These are phyloP conservation scores for Takifugu rubripes DNA, from an alignment of 2,797 vertebrate genomes.

Conservation along the genomic window DNA sequence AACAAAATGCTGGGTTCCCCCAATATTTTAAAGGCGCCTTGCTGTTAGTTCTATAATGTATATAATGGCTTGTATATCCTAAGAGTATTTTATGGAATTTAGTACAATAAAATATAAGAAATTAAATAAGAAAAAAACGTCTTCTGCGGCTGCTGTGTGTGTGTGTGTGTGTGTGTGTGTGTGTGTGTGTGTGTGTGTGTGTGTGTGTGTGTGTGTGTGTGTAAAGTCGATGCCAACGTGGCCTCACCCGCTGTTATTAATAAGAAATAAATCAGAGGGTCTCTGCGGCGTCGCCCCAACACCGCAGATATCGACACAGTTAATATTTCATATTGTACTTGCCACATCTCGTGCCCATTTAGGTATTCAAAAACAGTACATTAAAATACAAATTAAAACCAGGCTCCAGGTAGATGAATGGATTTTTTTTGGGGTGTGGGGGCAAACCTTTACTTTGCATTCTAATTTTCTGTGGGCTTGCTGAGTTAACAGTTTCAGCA, in stretches of 20 bases:
- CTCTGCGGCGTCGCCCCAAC: constrained; percentile 64
- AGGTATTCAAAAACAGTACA: constrained; percentile 67
- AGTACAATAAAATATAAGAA: neutral
- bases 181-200: constrained; percentile 16
- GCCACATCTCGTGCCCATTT: constrained; percentile 71
- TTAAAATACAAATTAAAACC: constrained; percentile 70
- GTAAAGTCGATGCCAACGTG: constrained; percentile 59
- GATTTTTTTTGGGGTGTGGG: constrained; percentile 30
- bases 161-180: constrained; percentile 5
- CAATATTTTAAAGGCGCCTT: constrained; percentile 5
- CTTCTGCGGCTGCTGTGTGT: constrained; percentile 8
- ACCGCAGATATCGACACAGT: constrained; percentile 69
- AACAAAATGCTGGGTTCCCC: constrained; percentile 37
- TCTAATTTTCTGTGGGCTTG: constrained; percentile 34
- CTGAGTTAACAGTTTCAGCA: constrained; percentile 27
- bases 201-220: constrained; percentile 24
- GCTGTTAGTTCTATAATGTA: neutral
- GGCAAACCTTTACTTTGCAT: constrained; percentile 27
- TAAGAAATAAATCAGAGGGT: constrained; percentile 68
- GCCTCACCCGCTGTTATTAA: constrained; percentile 57
- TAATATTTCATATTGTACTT: constrained; percentile 76
- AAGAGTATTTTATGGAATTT: constrained; percentile 4
- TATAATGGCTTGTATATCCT: no score
- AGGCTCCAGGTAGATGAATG: constrained; percentile 53
- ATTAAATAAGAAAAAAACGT: neutral